Percentiles rank a stretch among this genome's conserved stretches.
phyloP scores from a whole-genome alignment of 1,140 invertebrate genomes.

The Drosophila grimshawi region DNA sequence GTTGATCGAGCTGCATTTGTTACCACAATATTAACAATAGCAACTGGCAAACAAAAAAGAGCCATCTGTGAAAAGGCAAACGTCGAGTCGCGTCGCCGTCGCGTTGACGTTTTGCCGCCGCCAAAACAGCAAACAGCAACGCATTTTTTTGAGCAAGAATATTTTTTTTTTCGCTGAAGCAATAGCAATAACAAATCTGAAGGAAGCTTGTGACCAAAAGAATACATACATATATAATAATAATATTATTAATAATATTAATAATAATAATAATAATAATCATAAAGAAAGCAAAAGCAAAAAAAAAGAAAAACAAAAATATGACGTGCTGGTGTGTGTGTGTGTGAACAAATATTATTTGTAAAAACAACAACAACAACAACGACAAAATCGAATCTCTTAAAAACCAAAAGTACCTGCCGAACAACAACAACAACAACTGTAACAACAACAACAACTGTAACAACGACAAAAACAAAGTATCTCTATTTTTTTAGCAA shows the following conservation, averaged over 20 bases:
- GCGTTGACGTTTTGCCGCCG: constrained; percentile 69
- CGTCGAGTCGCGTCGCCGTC: constrained; percentile 32
- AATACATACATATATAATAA: not conserved
- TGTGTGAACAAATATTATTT: constrained; percentile 15
- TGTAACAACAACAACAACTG: constrained; percentile 33
- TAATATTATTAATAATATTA: not conserved
- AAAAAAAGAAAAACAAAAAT: constrained; percentile 12
- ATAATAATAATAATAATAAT: not conserved
- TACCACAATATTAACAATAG: constrained; percentile 8
- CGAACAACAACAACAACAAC: constrained; percentile 31
- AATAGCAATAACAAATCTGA: constrained; percentile 8
- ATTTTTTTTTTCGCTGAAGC: constrained; percentile 21
- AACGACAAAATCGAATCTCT: constrained; percentile 5
- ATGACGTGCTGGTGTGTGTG: constrained; percentile 26
- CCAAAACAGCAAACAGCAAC: constrained; percentile 60
- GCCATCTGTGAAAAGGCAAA: not conserved
- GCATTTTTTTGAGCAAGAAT: constrained; percentile 23
- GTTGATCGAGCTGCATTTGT: not conserved
- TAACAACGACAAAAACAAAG: constrained; percentile 1
- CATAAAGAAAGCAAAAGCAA: not conserved
- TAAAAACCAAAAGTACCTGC: constrained; percentile 55
- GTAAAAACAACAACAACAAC: constrained; percentile 6
- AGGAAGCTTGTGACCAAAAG: constrained; percentile 14
- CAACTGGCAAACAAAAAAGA: not conserved
- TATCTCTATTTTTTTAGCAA: constrained; percentile 15